phyloP scores from a whole-genome alignment of 92 coral and sea anemone species.

The Porites cylindrica region DNA sequence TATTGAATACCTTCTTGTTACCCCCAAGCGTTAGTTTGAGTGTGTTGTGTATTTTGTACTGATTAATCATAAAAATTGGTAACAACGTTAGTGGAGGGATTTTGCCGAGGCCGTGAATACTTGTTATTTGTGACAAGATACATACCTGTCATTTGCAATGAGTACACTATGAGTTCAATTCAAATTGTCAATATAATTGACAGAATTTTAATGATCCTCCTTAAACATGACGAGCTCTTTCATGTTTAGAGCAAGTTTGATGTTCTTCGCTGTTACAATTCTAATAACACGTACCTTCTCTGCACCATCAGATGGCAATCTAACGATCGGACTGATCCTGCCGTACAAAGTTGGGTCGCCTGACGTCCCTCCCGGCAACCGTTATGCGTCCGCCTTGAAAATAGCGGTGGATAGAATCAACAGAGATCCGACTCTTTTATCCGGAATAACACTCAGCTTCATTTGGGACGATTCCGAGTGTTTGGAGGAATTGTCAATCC shows the following conservation, averaged over 20 bases:
- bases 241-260: neutral
- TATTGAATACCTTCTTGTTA: no score
- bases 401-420: constrained; percentile 88
- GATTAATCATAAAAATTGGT: neutral
- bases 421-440: constrained; percentile 62
- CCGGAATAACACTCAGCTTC: constrained; percentile 74
- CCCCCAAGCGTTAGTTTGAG: neutral
- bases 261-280: neutral
- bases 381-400: constrained; percentile 82
- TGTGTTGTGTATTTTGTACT: neutral
- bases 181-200: neutral
- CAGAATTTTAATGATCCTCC: neutral
- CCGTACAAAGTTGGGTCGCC: constrained; percentile 66
- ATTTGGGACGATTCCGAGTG: constrained; percentile 92
- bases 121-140: neutral
- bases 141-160: neutral
- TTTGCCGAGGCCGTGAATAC: neutral
- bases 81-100: neutral
- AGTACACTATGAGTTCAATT: neutral
- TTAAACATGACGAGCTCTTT: constrained; percentile 17
- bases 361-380: constrained; percentile 50
- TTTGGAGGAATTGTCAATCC: constrained; percentile 69
- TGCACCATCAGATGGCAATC: constrained; percentile 58
- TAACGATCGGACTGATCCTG: constrained; percentile 85
- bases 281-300: neutral